phyloP scores from a whole-genome alignment of 2,797 vertebrate species.

The Pachyuromys duprasi region DNA sequence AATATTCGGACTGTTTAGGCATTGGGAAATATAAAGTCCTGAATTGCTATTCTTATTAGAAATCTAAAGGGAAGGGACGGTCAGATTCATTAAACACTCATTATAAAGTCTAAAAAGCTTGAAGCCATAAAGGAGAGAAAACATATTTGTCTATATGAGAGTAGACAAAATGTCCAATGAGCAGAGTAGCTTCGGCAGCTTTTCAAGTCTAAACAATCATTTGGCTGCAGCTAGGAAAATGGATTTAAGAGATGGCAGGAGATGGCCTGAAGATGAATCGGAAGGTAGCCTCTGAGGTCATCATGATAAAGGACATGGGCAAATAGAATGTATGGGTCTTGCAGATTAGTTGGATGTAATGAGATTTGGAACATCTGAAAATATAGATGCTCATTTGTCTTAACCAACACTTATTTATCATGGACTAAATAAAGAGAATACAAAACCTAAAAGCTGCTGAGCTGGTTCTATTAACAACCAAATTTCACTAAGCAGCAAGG shows the following conservation, averaged over 20 bases:
- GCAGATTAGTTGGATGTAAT: not conserved
- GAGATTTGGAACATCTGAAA: not conserved
- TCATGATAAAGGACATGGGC: not conserved
- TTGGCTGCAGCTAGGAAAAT: not conserved
- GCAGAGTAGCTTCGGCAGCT: not conserved
- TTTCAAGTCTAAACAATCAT: not conserved
- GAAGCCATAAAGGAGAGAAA: not conserved
- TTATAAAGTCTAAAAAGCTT: not conserved
- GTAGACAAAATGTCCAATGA: not conserved
- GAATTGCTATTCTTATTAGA: not conserved
- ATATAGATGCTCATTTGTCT: not conserved
- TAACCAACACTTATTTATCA: not conserved
- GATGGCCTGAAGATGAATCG: not conserved
- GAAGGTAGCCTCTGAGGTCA: not conserved
- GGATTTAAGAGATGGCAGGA: not conserved
- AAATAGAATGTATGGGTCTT: not conserved
- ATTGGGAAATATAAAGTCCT: not conserved
- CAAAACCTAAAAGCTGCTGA: not conserved
- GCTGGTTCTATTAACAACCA: not conserved
- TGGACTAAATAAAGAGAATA: not conserved
- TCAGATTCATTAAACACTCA: not conserved
- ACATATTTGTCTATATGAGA: not conserved
- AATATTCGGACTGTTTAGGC: not conserved
- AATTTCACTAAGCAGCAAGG: not conserved
- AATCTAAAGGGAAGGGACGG: not conserved